Evolutionary conservation across 1,140 invertebrate species (phyloP), one percentile per base, ranked within the genome.

Genomic region (Ectropis grisescens): DNA sequence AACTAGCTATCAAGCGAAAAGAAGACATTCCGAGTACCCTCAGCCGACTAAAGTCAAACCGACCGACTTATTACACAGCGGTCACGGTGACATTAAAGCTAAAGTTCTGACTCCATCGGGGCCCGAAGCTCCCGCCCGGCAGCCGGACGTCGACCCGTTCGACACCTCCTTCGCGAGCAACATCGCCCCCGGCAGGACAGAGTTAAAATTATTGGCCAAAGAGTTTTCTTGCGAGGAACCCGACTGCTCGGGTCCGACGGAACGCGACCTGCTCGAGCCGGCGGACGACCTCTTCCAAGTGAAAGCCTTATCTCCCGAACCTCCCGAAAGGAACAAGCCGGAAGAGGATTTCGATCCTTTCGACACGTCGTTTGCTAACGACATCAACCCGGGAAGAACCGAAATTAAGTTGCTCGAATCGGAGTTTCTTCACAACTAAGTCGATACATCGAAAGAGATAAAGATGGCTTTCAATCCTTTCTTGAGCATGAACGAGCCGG

Each of bases 101-200:
- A 66, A 90, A 85, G 68, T 89, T 56, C 51, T 87, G 58, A 69
- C 87, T 58, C 86, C 87, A 1, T 59, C 66, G 1, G 78, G 68
- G 16, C 72, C 78, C 61, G 84, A 28, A 50, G 54, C 29, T 27
- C 53, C 1, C 50, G 49, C 7, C 51, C 16, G 74, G 10, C 72
- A 83, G 19, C 41, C 59, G 9, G 84, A 86, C 33, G 68, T 85
- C 31, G 92, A 94, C 80, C 92, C 93, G 0, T 94, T 94, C 60
- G 92, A 94, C 62, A 94, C 93, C 0, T 93, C 91, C 1, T 90
- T 90, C 51, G 90, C 91, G 8, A 82, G 82, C 11, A 86, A 88
- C 42, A 86, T 89, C 8, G 59, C 66, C 25, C 91, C 90, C 2
- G 88, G 89, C 3, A 89, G 89, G 71, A 87, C 89, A 1, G 91